Base-by-base conservation (phyloP, 2,888 invertebrate species). In the Byasa hedistus region DNA sequence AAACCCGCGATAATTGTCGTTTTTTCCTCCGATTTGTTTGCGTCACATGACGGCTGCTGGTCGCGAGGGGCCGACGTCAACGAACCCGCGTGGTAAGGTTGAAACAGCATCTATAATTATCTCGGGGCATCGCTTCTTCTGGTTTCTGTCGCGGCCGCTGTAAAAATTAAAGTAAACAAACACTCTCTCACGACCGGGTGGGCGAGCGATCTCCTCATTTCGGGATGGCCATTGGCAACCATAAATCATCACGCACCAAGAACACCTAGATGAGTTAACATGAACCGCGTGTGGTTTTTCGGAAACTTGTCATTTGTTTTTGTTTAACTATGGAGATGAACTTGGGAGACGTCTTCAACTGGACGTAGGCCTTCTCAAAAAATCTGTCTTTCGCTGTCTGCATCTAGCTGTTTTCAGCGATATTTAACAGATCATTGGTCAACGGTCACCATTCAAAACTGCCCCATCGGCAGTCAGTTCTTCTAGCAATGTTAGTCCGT, bases 151-250 rank as follows among this genome's bases (percentile, higher is more conserved):
- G 90, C 79, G 89, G 88, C 86, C 78, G 89, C 87, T 87, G 89
- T 90, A 90, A 90, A 90, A 90, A 89, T 85, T 89, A 82, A 89
- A 71, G 85, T 90, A 90, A 90, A 90, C 90, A 90, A 88, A 87
- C 81, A 86, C 76, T 78, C 83, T 88, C 87, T 82, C 87, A 87
- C 87, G 84, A 85, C 76, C 82, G 89, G 90, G 90, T 90, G 90
- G 90, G 76, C 89, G 81, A 73, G 76, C 75, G 82, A 70, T 77
- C 80, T 73, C 63, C 73, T 72, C 67, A 71, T 74, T 81, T 81
- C 64, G 71, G 73, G n/a, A 76, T 72, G 75, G 69, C 71, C 72
- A 72, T 73, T 68, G 65, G 51, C 36, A 59, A 64, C 67, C 55
- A 57, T 70, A 66, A 65, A 69, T 68, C 67, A 55, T 65, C 10